Evolutionary conservation across 2,113 vertebrate species (phyloP).

Genomic region (Microcebus murinus): DNA sequence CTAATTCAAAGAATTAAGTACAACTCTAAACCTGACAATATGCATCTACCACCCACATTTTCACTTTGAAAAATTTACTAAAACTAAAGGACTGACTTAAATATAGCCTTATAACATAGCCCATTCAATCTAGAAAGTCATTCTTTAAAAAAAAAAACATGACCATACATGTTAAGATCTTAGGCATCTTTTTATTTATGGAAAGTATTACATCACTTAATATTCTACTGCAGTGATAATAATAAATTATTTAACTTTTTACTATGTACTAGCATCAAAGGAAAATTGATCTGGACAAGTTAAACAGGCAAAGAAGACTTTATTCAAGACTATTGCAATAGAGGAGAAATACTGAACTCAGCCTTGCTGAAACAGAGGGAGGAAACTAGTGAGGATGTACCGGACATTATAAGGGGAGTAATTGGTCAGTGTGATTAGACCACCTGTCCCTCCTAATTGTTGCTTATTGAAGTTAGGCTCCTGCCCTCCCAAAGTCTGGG

Average conservation of each 20-base stretch:
- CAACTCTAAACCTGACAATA: background rate
- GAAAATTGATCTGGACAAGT: background rate
- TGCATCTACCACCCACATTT: background rate
- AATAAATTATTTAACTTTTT: background rate
- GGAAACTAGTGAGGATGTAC: background rate
- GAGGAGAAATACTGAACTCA: background rate
- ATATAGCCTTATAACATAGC: background rate
- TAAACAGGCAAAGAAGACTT: background rate
- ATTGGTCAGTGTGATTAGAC: background rate
- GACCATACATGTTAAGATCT: background rate
- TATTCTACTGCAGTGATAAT: background rate
- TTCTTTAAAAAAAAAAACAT: background rate
- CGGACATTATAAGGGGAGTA: background rate
- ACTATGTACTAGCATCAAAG: background rate
- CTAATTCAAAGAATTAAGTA: background rate
- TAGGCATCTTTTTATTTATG: background rate
- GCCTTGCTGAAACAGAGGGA: background rate
- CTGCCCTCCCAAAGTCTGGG: background rate
- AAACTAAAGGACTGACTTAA: background rate
- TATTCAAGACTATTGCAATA: background rate
- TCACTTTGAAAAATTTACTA: background rate
- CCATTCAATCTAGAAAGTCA: background rate
- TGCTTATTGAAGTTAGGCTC: background rate
- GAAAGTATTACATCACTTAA: background rate
- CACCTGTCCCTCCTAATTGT: background rate